Base-by-base conservation (phyloP, 2,888 invertebrate genomes). In the Aphidoletes aphidimyza region DNA sequence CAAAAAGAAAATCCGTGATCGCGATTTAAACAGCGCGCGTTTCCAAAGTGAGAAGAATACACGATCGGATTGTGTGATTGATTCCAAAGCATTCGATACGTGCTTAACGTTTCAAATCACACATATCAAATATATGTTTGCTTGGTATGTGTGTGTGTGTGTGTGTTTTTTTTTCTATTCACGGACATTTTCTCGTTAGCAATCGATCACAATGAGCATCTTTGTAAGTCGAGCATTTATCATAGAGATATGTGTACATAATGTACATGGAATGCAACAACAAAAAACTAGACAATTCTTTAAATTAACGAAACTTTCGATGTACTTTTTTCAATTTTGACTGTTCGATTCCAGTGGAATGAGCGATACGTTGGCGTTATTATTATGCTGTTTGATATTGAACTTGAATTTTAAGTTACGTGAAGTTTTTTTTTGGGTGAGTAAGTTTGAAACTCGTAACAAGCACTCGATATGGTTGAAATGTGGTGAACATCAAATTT, bases 401-500 rank as follows among this genome's bases (percentile, higher is more conserved):
- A 69, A 69, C 30, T 69, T 69, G 69, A 69, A 30, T 69, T 69
- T 14, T 34, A 69, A 30, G 34, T 69, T 69, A 69, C 34, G 69
- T 30, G 34, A 69, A 69, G 26, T 69, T 54, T 22, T 54, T 54
- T 54, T 22, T 54, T 54, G 22, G 11, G 3, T 42, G 42, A 14
- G 42, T 14, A 14, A 42, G 42, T 42, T 42, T 14, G 42, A 9
- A 9, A 42, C 14, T 42, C 42, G 14, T 42, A 6, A 6, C 42
- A 42, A 42, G 6, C n/a, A n/a, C n/a, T n/a, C 22, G 22, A 69
- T 69, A 11, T 69, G 2, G 30, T 26, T 2, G 34, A 14, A 11
- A 54, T 69, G 69, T 69, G 69, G 34, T 9, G 69, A 69, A 9
- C 30, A 30, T 69, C 14, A 30, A 69, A 69, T 69, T 69, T 69